A percentile compares a stretch with the other conserved stretches of the same genome.
These are phyloP conservation scores for Lepilemur septentrionalis DNA, from an alignment of 2,797 vertebrate genomes.

Conservation along the genomic window DNA sequence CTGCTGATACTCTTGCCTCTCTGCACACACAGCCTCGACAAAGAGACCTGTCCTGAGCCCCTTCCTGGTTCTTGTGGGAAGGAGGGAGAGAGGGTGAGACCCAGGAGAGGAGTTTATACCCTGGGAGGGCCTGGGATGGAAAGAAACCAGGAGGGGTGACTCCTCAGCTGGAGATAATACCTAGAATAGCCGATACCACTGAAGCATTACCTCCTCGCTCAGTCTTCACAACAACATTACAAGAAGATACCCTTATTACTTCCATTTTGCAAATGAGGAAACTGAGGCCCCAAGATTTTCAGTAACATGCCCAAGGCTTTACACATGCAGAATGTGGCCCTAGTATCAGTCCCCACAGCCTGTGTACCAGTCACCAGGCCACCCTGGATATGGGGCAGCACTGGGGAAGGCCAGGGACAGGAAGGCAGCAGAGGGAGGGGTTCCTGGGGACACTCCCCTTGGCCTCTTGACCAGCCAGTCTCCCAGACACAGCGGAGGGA, in stretches of 20 bases:
- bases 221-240: not conserved
- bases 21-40: not conserved
- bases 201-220: not conserved
- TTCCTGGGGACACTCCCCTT: not conserved
- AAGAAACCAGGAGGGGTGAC: not conserved
- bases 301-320: not conserved
- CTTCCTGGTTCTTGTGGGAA: not conserved
- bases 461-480: slow-evolving; percentile 45
- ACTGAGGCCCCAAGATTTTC: slow-evolving; percentile 3
- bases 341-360: not conserved
- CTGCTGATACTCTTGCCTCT: not conserved
- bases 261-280: not conserved
- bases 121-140: not conserved
- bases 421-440: not conserved
- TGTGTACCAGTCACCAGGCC: not conserved
- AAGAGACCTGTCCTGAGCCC: not conserved
- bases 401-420: not conserved
- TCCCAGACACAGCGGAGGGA: slow-evolving; percentile 47
- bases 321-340: not conserved
- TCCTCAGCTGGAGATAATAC: not conserved
- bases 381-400: not conserved
- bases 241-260: not conserved
- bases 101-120: not conserved
- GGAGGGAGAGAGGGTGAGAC: not conserved
- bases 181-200: not conserved